Percentiles rank a stretch among this genome's conserved stretches.
Evolutionary conservation across 2,888 invertebrate species (phyloP).

Genomic region (Automeris io): DNA sequence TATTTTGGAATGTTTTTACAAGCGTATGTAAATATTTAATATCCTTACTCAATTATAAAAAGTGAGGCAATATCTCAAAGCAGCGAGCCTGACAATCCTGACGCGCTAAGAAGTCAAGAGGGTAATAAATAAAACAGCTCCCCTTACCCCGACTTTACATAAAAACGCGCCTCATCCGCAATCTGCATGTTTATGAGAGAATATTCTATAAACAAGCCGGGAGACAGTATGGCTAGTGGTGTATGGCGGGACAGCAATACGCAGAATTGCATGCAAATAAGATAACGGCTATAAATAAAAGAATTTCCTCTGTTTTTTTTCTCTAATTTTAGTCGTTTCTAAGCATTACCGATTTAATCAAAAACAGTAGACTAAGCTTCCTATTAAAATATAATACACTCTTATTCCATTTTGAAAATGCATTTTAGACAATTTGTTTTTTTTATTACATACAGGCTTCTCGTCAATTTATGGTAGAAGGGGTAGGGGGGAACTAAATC

Average conservation of each 20-base stretch:
- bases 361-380: slow-evolving; percentile 12
- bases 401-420: too few relatives aligned
- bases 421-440: too few relatives aligned
- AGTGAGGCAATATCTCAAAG: slow-evolving; percentile 50
- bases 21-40: slow-evolving; percentile 1
- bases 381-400: too few relatives aligned
- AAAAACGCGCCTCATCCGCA: slow-evolving; percentile 74
- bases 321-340: slow-evolving; percentile 36
- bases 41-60: slow-evolving; percentile 30
- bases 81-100: slow-evolving; percentile 41
- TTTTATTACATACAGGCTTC: too few relatives aligned
- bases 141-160: slow-evolving; percentile 70
- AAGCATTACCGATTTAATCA: neutral
- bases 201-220: slow-evolving; percentile 74
- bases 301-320: slow-evolving; percentile 38
- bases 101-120: slow-evolving; percentile 62
- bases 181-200: slow-evolving; percentile 76
- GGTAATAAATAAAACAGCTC: slow-evolving; percentile 73
- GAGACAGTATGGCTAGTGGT: slow-evolving; percentile 40
- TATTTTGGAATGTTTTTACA: too few relatives aligned
- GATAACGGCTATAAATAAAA: slow-evolving; percentile 67
- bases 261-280: slow-evolving; percentile 74
- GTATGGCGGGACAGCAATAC: slow-evolving; percentile 57
- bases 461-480: too few relatives aligned
- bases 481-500: too few relatives aligned